Percentiles rank a stretch among this genome's conserved stretches.
Conservation (phyloP, 2,888 invertebrate species). For the Dendrolimus houi region DNA sequence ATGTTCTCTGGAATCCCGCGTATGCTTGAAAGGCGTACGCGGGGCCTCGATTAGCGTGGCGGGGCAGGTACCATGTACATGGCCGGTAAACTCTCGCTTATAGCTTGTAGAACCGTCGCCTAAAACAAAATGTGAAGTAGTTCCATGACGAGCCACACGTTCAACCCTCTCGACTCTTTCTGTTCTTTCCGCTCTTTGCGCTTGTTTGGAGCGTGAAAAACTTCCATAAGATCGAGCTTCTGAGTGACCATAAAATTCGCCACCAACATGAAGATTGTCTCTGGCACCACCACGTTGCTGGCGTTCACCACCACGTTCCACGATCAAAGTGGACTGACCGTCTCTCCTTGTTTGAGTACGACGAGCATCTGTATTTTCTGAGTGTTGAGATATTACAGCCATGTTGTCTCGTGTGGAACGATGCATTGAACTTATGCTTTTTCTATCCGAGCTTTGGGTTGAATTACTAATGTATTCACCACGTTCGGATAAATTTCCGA, state of each 20-base stretch:
- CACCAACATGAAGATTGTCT: constrained; percentile 84
- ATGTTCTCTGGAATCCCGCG: constrained; percentile 89
- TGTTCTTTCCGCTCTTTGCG: constrained; percentile 49
- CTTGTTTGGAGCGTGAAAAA: constrained; percentile 71
- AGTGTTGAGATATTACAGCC: constrained; percentile 67
- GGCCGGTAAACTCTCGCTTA: constrained; percentile 85
- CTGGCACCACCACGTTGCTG: constrained; percentile 77
- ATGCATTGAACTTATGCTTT: constrained; percentile 87
- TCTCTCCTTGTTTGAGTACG: constrained; percentile 59
- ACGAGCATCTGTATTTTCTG: constrained; percentile 52
- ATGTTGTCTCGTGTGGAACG: constrained; percentile 78
- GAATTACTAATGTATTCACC: constrained; percentile 81
- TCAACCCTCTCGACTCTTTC: constrained; percentile 71
- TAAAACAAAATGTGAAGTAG: constrained; percentile 84
- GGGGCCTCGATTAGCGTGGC: constrained; percentile 86
- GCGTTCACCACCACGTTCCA: constrained; percentile 54
- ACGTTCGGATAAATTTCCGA: constrained; percentile 85
- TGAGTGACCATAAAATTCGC: constrained; percentile 84
- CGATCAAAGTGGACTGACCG: constrained; percentile 69
- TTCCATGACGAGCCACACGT: constrained; percentile 78
- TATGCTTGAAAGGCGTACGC: constrained; percentile 87
- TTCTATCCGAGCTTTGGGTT: constrained; percentile 81
- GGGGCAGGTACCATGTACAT: constrained; percentile 86
- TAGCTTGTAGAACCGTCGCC: constrained; percentile 84
- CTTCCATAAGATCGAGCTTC: constrained; percentile 83